These are phyloP conservation scores for Acanthosepion pharaonis DNA, from an alignment of 2,888 invertebrate species.

Conservation along the genomic window DNA sequence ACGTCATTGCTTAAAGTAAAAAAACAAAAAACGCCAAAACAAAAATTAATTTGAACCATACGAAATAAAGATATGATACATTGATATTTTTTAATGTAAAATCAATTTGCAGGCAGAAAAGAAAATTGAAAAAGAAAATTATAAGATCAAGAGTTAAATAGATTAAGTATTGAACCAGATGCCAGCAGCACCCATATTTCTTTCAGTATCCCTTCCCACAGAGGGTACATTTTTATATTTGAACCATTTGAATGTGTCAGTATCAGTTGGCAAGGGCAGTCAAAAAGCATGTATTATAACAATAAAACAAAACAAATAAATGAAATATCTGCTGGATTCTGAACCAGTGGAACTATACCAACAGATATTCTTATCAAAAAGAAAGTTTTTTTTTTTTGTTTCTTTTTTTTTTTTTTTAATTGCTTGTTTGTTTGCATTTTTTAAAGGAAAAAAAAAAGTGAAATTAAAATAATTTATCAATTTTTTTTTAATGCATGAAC, in stretches of 20 bases:
- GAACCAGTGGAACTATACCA: background rate
- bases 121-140: background rate
- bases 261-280: conserved; percentile 18
- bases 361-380: background rate
- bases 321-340: background rate
- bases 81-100: background rate
- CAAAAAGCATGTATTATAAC: conserved; percentile 33
- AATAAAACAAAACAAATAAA: background rate
- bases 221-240: background rate
- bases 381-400: too few species aligned
- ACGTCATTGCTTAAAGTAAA: background rate
- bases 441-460: too few species aligned
- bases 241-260: background rate
- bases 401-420: too few species aligned
- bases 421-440: too few species aligned
- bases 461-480: background rate
- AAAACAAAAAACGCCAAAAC: background rate
- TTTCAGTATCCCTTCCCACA: background rate
- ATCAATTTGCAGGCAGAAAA: background rate
- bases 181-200: background rate
- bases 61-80: background rate
- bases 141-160: background rate
- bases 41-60: background rate
- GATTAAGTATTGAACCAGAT: conserved; percentile 11
- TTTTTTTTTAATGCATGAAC: background rate